Percentiles rank a stretch among this genome's conserved stretches.
These are phyloP conservation scores for Clunio marinus DNA, from an alignment of 2,888 invertebrate genomes.

Conservation along the genomic window DNA sequence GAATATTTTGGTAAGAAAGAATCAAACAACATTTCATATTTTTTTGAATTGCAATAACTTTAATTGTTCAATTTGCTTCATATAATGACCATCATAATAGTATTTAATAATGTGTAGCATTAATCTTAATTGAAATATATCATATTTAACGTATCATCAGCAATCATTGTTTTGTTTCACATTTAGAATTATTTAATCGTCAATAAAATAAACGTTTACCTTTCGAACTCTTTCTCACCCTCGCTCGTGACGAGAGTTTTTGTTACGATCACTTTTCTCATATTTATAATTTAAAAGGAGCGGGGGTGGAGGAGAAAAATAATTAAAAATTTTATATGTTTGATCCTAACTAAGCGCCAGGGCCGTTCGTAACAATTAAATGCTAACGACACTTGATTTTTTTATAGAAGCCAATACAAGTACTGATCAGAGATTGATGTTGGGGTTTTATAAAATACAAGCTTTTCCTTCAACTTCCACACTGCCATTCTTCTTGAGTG, in stretches of 20 bases:
- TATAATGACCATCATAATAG: not conserved
- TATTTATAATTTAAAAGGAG: not conserved
- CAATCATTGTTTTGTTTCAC: not conserved
- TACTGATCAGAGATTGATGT: not conserved
- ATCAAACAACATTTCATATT: not conserved
- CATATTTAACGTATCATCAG: not conserved
- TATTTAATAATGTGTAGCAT: not conserved
- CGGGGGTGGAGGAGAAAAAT: not conserved
- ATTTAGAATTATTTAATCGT: not conserved
- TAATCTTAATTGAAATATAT: not conserved
- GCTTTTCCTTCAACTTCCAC: conserved; percentile 19
- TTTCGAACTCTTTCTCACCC: no score
- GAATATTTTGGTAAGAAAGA: not conserved
- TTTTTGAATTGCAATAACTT: no score
- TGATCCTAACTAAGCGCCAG: not conserved
- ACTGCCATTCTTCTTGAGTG: conserved; percentile 32
- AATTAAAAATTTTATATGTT: not conserved
- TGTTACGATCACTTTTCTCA: not conserved
- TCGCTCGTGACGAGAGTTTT: no score
- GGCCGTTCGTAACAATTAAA: no score
- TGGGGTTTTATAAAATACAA: not conserved
- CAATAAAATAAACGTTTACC: not conserved
- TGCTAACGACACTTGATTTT: no score
- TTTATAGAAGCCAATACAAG: not conserved
- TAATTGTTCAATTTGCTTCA: not conserved